Conservation (phyloP, 2,888 invertebrate species). For the Noctua janthina region DNA sequence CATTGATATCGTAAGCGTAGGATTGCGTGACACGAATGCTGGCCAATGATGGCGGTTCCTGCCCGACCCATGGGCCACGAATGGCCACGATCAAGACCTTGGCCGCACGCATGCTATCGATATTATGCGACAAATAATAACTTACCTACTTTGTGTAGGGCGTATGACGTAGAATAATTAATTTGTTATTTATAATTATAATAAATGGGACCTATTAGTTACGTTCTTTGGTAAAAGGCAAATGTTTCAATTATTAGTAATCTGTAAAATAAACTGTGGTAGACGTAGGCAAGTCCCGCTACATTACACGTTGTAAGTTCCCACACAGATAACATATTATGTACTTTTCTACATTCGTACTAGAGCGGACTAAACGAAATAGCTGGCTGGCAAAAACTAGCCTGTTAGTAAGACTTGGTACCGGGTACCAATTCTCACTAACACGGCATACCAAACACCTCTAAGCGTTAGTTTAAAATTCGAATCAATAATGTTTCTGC, state of each 20-base stretch:
- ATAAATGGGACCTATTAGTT: background rate
- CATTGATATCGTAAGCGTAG: slow-evolving; percentile 49
- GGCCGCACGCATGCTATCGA: slow-evolving; percentile 40
- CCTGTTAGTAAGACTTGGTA: background rate
- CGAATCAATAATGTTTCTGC: background rate
- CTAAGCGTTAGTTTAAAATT: background rate
- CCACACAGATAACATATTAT: too few relatives aligned
- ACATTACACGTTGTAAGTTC: background rate
- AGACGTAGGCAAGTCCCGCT: background rate
- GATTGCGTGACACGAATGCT: slow-evolving; percentile 56
- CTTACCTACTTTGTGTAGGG: background rate
- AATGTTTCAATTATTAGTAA: too few relatives aligned
- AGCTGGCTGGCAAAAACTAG: background rate
- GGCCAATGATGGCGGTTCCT: slow-evolving; percentile 25
- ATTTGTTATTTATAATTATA: background rate
- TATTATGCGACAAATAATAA: slow-evolving; percentile 35
- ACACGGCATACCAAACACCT: background rate
- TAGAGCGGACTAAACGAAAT: background rate
- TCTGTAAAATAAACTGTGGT: background rate
- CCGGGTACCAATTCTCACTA: background rate
- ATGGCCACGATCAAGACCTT: slow-evolving; percentile 54
- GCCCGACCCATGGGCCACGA: slow-evolving; percentile 31
- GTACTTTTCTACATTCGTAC: background rate
- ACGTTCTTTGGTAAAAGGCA: background rate
- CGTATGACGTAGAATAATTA: background rate